These are phyloP conservation scores for Morone chrysops DNA, from an alignment of 2,113 vertebrate genomes.

Conservation along the genomic window DNA sequence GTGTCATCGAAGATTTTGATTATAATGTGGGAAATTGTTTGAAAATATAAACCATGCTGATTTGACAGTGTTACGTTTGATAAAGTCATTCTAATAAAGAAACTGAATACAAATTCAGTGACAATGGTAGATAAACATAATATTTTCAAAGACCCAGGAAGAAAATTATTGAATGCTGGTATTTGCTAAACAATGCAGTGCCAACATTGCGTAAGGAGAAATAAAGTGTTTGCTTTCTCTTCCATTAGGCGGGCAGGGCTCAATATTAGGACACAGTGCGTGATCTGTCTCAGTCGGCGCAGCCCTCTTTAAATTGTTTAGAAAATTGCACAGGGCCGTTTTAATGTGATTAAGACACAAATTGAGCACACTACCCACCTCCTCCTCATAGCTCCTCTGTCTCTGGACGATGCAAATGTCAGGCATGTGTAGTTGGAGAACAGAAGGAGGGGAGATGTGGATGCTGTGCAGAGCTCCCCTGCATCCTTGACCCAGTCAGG, in stretches of 20 bases:
- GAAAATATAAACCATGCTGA: not conserved
- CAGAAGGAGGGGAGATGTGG: constrained; percentile 11
- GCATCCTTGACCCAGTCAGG: constrained; percentile 36
- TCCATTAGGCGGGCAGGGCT: constrained; percentile 49
- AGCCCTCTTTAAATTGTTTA: constrained; percentile 65
- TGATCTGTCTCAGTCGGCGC: constrained; percentile 54
- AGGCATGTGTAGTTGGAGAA: constrained; percentile 28
- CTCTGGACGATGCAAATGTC: constrained; percentile 56
- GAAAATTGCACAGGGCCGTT: constrained; percentile 65
- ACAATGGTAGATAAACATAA: constrained; percentile 9
- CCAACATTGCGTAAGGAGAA: constrained; percentile 24
- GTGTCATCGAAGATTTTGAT: not conserved
- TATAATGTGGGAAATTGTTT: not conserved
- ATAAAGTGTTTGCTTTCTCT: constrained; percentile 47
- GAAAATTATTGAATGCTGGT: constrained; percentile 3
- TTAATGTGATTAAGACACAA: constrained; percentile 71
- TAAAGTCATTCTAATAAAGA: not conserved
- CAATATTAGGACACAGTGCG: constrained; percentile 51
- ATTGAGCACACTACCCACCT: constrained; percentile 53
- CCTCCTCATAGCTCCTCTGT: constrained; percentile 28
- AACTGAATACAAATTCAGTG: not conserved
- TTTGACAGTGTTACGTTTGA: not conserved
- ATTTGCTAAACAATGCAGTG: constrained; percentile 20
- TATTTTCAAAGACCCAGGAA: constrained; percentile 7
- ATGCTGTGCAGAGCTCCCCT: constrained; percentile 5